These are phyloP conservation scores for Drosophila leonis DNA, from an alignment of 2,888 invertebrate species.

Conservation along the genomic window DNA sequence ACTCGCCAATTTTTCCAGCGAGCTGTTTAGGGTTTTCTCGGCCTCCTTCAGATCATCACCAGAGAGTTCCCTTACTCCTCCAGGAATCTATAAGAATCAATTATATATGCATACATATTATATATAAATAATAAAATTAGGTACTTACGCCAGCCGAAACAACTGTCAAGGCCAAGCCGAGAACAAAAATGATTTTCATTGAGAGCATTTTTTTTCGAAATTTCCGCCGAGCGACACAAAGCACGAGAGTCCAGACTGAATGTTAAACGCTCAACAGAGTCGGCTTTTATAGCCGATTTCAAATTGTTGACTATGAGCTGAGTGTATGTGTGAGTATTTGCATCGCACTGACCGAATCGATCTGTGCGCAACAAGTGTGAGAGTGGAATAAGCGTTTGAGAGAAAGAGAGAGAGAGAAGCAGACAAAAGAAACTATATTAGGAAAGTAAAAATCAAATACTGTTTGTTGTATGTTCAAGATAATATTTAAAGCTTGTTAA, in stretches of 20 bases:
- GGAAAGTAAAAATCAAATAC: too few species aligned
- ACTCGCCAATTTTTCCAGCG: not conserved
- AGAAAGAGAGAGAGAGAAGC: too few species aligned
- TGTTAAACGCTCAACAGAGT: too few species aligned
- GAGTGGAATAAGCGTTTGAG: too few species aligned
- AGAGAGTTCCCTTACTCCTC: not conserved
- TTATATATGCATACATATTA: too few species aligned
- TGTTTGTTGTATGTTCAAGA: too few species aligned
- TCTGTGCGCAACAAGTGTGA: not conserved
- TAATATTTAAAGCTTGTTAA: too few species aligned
- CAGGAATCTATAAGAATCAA: not conserved
- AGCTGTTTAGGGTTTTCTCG: not conserved
- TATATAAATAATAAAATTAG: too few species aligned
- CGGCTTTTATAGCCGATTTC: constrained; percentile 50
- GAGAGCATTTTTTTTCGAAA: constrained; percentile 21
- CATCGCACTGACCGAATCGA: not conserved
- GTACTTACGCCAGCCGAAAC: constrained; percentile 34
- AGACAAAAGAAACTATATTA: too few species aligned
- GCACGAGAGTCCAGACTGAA: too few species aligned
- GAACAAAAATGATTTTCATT: constrained; percentile 49
- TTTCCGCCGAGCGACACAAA: too few species aligned
- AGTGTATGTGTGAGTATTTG: not conserved
- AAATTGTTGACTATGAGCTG: not conserved
- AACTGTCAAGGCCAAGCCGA: constrained; percentile 44
- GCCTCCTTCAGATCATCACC: constrained; percentile 1